A percentile compares a stretch with the other conserved stretches of the same genome.
These are phyloP conservation scores for Archilochus colubris DNA, from an alignment of 2,113 vertebrate species.

Conservation along the genomic window DNA sequence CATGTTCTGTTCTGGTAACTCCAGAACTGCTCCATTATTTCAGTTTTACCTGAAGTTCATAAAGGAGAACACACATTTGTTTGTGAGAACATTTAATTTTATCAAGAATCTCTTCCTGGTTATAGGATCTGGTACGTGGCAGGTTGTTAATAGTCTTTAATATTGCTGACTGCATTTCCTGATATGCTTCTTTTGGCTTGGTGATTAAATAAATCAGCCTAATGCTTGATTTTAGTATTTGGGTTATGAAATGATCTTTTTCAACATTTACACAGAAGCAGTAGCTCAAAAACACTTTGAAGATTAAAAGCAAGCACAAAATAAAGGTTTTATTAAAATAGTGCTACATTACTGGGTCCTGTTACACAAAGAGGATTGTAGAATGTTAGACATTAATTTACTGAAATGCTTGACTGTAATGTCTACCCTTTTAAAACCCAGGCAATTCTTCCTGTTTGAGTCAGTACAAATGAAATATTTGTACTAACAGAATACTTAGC, in stretches of 20 bases:
- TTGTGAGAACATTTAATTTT: not conserved
- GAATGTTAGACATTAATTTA: slow-evolving; percentile 13
- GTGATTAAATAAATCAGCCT: slow-evolving; percentile 37
- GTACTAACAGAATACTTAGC: not conserved
- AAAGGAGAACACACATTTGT: not conserved
- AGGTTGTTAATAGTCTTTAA: not conserved
- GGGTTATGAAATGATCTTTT: slow-evolving; percentile 33
- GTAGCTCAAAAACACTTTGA: not conserved
- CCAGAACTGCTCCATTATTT: no score
- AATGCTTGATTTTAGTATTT: not conserved
- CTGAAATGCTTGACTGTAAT: not conserved
- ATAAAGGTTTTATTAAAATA: slow-evolving; percentile 40
- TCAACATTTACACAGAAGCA: not conserved
- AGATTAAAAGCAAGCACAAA: slow-evolving; percentile 47
- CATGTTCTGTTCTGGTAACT: no score
- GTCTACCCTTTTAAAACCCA: not conserved
- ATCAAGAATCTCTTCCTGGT: accelerated
- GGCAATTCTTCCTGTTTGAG: not conserved
- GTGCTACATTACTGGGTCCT: not conserved
- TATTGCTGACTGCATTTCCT: not conserved
- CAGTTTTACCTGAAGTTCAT: not conserved
- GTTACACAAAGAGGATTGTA: slow-evolving; percentile 21
- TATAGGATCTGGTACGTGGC: not conserved
- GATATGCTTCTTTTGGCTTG: not conserved
- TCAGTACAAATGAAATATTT: not conserved